Evolutionary conservation across 2,888 invertebrate species (phyloP), one percentile per base, ranked within the genome.

Genomic region (Protonemura montana): DNA sequence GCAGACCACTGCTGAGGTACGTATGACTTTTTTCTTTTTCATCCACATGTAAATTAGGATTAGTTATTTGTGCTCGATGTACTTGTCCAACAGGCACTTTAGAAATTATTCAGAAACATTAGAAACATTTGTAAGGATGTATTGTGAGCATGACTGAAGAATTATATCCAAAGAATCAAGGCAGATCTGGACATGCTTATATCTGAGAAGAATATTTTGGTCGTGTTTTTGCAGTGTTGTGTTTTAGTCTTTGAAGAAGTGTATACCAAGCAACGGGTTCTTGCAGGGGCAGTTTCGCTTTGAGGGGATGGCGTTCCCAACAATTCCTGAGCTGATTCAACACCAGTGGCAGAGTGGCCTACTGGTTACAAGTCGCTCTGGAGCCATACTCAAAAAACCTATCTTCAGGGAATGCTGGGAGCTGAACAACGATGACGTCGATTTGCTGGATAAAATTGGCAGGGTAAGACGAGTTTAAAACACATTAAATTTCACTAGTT

Each of bases 341-440:
- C 97, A 97, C 93, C 98, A 99, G 91, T 94, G 95, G 90, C 94
- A 96, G 87, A 96, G 97, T 88, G 96, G 96, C 21, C 93, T 96
- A 88, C 96, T 98, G 0, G 98, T 99, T 0, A 99, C 98, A 0
- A 96, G 96, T 89, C 94, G 98, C 89, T 98, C 98, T 0, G 98
- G 98, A 84, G 97, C 98, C 86, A 94, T 98, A 90, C 93, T 99
- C 85, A 93, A 95, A 87, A 95, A 95, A 86, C 97, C 98, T 3
- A 96, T 98, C 89, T 95, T 96, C 7, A 92, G 98, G 30, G 98
- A 98, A 93, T 94, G 96, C 88, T 99, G 98, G 98, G 98, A 99
- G 90, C 93, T 99, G 0, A 98, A 97, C 91, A 98, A 99, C 91
- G 98, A 98, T 91, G 98, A 98, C 91, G 98, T 99, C 85, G 94